Evolutionary conservation across 2,888 invertebrate species (phyloP).

Genomic region (Scaeva pyrastri): DNA sequence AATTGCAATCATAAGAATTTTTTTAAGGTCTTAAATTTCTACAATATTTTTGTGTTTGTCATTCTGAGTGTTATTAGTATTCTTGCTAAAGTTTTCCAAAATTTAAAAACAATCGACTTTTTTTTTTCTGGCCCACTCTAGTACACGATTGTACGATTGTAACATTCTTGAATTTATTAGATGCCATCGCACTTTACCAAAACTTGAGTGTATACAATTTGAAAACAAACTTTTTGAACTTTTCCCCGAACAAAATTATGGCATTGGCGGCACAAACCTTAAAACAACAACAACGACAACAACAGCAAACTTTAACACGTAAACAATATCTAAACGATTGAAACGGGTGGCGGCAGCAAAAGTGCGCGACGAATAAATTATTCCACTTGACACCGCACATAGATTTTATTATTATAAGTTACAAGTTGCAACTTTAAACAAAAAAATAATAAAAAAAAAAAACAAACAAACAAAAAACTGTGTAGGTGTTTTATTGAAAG

Average conservation of each 20-base stretch:
- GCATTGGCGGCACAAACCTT: background rate
- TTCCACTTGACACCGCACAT: conserved; percentile 60
- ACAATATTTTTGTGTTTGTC: no score
- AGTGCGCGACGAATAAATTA: conserved; percentile 61
- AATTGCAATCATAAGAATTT: no score
- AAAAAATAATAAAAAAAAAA: background rate
- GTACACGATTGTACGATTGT: no score
- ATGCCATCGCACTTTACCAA: conserved; percentile 33
- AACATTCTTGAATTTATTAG: conserved; percentile 23
- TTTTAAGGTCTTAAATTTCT: no score
- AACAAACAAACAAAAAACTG: background rate
- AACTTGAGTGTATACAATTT: conserved; percentile 7
- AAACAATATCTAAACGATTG: conserved; percentile 53
- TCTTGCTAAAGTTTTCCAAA: no score
- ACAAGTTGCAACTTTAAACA: conserved; percentile 4
- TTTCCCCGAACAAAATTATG: conserved; percentile 11
- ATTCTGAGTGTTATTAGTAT: no score
- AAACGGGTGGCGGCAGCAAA: conserved; percentile 37
- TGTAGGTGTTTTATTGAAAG: background rate
- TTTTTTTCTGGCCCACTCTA: no score
- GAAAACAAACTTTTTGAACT: conserved; percentile 22
- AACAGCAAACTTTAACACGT: conserved; percentile 22
- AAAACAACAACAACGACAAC: background rate
- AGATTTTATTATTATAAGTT: conserved; percentile 18
- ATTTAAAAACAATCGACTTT: no score